phyloP scores from a whole-genome alignment of 2,113 vertebrate genomes.

The Ceuthmochares aereus region DNA sequence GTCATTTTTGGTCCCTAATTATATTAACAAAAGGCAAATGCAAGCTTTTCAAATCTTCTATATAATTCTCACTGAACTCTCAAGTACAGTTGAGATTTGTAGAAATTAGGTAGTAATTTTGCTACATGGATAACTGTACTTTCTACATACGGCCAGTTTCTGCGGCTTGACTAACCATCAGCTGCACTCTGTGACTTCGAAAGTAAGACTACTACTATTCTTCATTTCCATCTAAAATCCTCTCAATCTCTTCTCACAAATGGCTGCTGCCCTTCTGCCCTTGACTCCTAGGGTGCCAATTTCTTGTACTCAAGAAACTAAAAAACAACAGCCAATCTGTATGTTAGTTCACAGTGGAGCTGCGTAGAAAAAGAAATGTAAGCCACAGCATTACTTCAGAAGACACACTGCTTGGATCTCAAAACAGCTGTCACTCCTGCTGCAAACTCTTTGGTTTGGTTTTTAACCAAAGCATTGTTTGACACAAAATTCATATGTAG shows the following conservation, averaged over 20 bases:
- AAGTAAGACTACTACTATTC: not conserved
- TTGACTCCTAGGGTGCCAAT: not conserved
- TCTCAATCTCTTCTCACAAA: not conserved
- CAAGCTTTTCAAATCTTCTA: not conserved
- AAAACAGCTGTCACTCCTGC: not conserved
- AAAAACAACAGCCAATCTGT: not conserved
- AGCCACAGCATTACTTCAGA: not conserved
- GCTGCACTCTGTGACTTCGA: not conserved
- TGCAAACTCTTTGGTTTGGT: not conserved
- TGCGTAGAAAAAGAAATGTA: not conserved
- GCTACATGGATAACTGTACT: not conserved
- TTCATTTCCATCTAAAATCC: not conserved
- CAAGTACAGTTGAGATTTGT: not conserved
- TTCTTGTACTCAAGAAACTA: not conserved
- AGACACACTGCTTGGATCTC: not conserved
- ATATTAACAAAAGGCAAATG: not conserved
- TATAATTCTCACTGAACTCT: not conserved
- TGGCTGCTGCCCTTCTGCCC: not conserved
- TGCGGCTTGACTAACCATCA: not conserved
- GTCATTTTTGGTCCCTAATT: not conserved
- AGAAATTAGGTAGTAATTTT: not conserved
- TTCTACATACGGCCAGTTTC: not conserved
- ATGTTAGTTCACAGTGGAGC: not conserved
- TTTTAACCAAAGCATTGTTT: not conserved
- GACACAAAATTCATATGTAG: not conserved